phyloP scores from a whole-genome alignment of 1,140 invertebrate genomes.

The Lepidotrigona ventralis region DNA sequence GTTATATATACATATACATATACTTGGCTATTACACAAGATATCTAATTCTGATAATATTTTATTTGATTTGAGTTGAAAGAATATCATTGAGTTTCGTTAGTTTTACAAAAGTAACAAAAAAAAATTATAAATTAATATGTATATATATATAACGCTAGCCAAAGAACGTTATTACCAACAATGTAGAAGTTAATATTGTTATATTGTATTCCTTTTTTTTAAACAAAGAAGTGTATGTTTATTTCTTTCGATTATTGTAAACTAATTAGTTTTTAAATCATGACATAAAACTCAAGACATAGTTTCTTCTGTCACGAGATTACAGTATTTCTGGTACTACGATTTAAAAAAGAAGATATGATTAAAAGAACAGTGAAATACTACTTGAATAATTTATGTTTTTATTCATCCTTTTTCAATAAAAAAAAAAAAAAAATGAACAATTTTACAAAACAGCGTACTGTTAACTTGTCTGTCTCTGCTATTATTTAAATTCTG shows the following conservation, averaged over 20 bases:
- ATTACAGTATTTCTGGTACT: slow-evolving; percentile 66
- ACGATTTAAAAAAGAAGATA: slow-evolving; percentile 52
- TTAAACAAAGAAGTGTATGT: slow-evolving; percentile 25
- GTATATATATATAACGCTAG: slow-evolving; percentile 38
- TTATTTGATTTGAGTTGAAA: slow-evolving; percentile 1
- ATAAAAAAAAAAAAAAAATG: no score
- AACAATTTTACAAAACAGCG: slow-evolving; percentile 48
- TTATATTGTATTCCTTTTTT: slow-evolving; percentile 50
- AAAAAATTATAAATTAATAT: slow-evolving; percentile 1
- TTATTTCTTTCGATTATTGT: slow-evolving; percentile 54
- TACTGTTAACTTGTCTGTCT: neutral
- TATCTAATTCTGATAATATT: neutral
- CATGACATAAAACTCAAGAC: slow-evolving; percentile 38
- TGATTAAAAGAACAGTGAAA: slow-evolving; percentile 61
- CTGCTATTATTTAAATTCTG: neutral
- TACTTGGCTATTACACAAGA: neutral
- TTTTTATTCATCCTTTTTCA: slow-evolving; percentile 74
- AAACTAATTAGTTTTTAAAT: slow-evolving; percentile 46
- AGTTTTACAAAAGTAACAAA: neutral
- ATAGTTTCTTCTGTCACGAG: slow-evolving; percentile 33
- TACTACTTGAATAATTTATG: slow-evolving; percentile 69
- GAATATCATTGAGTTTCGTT: slow-evolving; percentile 1
- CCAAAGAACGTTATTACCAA: slow-evolving; percentile 34
- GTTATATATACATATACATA: slow-evolving; percentile 38
- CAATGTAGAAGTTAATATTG: slow-evolving; percentile 57